Percentiles rank a stretch among this genome's conserved stretches.
Evolutionary conservation across 2,113 vertebrate species (phyloP).

Genomic region (Pungitius pungitius): DNA sequence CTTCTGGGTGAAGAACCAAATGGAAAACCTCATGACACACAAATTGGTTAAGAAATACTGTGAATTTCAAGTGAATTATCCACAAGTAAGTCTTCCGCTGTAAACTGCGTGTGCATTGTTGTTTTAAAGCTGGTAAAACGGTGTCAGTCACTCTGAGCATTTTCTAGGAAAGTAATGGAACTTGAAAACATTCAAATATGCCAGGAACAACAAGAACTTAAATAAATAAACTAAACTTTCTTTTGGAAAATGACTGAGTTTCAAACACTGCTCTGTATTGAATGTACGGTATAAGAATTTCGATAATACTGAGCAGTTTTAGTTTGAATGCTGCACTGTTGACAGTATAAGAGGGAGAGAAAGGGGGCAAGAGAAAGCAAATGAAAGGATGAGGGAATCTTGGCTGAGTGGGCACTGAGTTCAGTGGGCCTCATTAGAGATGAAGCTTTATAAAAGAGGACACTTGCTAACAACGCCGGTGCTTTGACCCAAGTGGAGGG

Average conservation of each 20-base stretch:
- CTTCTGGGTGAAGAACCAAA: not conserved
- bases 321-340: not conserved
- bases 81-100: not conserved
- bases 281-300: not conserved
- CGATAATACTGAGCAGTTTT: not conserved
- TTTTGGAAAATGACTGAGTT: not conserved
- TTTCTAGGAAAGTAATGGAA: not conserved
- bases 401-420: constrained; percentile 56
- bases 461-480: constrained; percentile 47
- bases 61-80: too few relatives aligned
- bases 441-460: constrained; percentile 62
- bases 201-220: not conserved
- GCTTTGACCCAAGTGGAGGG: constrained; percentile 42
- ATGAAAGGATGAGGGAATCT: constrained; percentile 33
- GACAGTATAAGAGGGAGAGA: constrained; percentile 1
- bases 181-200: not conserved
- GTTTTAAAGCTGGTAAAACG: not conserved
- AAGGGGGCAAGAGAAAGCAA: constrained; percentile 20
- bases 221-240: not conserved
- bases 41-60: not conserved
- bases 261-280: too few relatives aligned
- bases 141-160: not conserved
- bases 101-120: not conserved
- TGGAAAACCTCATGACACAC: not conserved
- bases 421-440: constrained; percentile 69